phyloP scores from a whole-genome alignment of 1,140 invertebrate genomes.

The Micrasema longulum region DNA sequence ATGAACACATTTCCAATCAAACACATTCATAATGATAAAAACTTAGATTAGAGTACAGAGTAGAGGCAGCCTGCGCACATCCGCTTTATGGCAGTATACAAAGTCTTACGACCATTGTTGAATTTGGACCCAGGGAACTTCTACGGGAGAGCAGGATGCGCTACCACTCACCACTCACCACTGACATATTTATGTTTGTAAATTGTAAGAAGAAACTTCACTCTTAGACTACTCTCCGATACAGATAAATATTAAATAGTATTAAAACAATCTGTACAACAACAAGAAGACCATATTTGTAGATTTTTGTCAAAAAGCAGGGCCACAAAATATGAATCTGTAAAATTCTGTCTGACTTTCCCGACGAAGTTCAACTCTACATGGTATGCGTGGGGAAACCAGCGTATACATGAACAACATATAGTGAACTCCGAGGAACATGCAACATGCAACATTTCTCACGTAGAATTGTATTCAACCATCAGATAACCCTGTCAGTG shows the following conservation, averaged over 20 bases:
- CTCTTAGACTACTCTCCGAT: conserved; percentile 23
- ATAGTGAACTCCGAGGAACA: conserved; percentile 28
- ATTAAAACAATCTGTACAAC: conserved; percentile 47
- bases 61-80: too few species aligned
- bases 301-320: conserved; percentile 15
- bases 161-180: conserved; percentile 27
- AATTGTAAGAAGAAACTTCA: conserved; percentile 12
- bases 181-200: conserved; percentile 6
- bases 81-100: conserved; percentile 45
- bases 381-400: background rate
- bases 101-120: conserved; percentile 25
- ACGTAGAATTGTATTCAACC: conserved; percentile 43
- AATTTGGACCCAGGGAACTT: conserved; percentile 44
- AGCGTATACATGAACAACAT: conserved; percentile 28
- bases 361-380: conserved; percentile 16
- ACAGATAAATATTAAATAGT: conserved; percentile 38
- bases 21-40: conserved; percentile 38
- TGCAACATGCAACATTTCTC: conserved; percentile 38
- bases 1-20: conserved; percentile 46
- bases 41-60: conserved; percentile 40
- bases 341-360: conserved; percentile 16
- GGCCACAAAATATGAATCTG: conserved; percentile 20
- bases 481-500: conserved; percentile 50
- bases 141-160: conserved; percentile 27
- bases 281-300: conserved; percentile 38